Evolutionary conservation across 2,888 invertebrate species (phyloP).

Genomic region (Himalopsyche kuldschensis): DNA sequence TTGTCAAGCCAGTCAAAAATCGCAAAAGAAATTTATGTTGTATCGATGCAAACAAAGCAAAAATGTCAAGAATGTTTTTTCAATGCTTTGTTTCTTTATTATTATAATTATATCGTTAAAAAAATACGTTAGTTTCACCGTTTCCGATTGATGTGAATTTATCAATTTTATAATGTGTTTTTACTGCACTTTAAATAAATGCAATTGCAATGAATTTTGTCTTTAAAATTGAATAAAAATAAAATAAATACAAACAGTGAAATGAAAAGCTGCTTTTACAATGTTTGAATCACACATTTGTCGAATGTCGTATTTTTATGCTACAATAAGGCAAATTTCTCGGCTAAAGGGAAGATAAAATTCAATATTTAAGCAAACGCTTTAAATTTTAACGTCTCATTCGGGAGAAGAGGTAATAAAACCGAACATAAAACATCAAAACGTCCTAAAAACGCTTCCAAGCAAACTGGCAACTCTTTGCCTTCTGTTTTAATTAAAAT

Average conservation of each 20-base stretch:
- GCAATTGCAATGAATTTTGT: too few relatives aligned
- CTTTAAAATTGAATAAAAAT: too few relatives aligned
- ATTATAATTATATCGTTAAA: too few relatives aligned
- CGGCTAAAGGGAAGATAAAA: not conserved
- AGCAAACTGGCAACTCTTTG: not conserved
- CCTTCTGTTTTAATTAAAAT: not conserved
- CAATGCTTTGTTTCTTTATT: too few relatives aligned
- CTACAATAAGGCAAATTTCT: not conserved
- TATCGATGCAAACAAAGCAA: not conserved
- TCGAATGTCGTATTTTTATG: not conserved
- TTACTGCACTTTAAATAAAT: too few relatives aligned
- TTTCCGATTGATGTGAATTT: too few relatives aligned
- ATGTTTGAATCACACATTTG: not conserved
- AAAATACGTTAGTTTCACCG: too few relatives aligned
- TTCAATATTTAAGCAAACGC: not conserved
- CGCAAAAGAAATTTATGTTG: not conserved
- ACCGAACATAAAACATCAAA: not conserved
- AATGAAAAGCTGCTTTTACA: not conserved
- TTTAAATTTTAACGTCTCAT: not conserved
- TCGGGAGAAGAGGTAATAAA: not conserved
- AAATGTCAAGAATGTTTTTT: not conserved
- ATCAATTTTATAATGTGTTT: too few relatives aligned
- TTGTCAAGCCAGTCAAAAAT: not conserved
- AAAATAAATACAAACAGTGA: too few relatives aligned
- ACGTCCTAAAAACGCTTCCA: not conserved